Conservation (phyloP, 1,140 invertebrate species). For the Drosophila sturtevanti region DNA sequence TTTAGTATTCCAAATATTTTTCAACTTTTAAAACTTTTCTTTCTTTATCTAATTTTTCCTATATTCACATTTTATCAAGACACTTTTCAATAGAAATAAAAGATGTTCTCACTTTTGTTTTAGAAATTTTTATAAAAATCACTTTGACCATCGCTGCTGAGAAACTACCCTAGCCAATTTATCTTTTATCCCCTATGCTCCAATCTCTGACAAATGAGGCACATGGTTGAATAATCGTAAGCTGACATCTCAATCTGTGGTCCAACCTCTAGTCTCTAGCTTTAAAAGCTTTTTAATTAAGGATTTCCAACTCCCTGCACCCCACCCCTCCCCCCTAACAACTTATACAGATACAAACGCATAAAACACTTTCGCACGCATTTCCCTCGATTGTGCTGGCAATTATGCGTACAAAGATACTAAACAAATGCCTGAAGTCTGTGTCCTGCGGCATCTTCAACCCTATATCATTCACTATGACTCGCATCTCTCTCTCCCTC, state of each 20-base stretch:
- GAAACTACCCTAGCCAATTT: background rate
- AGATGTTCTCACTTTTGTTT: no score
- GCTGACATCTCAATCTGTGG: constrained; percentile 23
- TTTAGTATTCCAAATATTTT: no score
- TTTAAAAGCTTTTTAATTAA: constrained; percentile 28
- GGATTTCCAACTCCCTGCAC: background rate
- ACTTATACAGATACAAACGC: background rate
- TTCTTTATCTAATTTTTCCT: no score
- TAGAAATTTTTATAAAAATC: background rate
- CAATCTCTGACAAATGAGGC: constrained; percentile 10
- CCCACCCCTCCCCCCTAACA: no score
- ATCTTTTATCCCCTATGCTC: background rate
- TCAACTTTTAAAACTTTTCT: no score
- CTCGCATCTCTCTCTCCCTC: no score
- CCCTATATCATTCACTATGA: background rate
- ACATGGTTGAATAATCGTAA: background rate
- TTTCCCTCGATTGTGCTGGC: constrained; percentile 13
- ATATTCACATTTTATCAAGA: no score
- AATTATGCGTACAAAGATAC: constrained; percentile 28
- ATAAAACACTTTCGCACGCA: constrained; percentile 9
- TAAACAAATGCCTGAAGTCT: constrained; percentile 19
- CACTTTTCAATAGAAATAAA: no score
- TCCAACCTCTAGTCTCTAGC: background rate
- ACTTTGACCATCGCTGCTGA: background rate
- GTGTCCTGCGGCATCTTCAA: background rate